phyloP scores from a whole-genome alignment of 2,113 vertebrate genomes.

The Pseudorhombus dupliciocellatus region DNA sequence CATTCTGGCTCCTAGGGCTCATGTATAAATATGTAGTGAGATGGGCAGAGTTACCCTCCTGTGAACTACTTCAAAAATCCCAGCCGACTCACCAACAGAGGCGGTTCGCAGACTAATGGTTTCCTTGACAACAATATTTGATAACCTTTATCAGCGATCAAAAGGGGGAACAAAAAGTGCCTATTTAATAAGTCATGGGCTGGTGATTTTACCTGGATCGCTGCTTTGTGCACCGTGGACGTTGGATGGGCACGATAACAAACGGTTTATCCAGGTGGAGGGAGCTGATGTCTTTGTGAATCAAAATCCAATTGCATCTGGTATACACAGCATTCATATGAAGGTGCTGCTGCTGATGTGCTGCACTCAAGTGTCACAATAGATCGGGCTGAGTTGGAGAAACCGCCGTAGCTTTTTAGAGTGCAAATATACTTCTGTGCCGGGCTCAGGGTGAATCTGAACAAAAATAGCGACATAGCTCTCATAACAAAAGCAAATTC shows the following conservation, averaged over 20 bases:
- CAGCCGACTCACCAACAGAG: conserved; percentile 48
- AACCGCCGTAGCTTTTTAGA: not conserved
- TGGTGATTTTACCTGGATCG: conserved; percentile 39
- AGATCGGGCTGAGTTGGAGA: conserved; percentile 6
- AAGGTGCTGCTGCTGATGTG: conserved; percentile 1
- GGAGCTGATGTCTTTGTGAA: conserved; percentile 42
- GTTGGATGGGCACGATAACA: conserved; percentile 37
- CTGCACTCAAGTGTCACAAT: conserved; percentile 9
- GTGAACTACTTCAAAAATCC: conserved; percentile 59
- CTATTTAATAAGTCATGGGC: conserved; percentile 65
- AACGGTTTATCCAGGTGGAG: conserved; percentile 44
- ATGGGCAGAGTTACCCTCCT: conserved; percentile 34
- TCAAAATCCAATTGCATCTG: conserved; percentile 31
- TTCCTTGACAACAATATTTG: conserved; percentile 74
- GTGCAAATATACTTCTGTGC: not conserved
- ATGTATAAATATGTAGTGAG: conserved; percentile 24
- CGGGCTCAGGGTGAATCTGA: not conserved
- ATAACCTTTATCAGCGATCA: conserved; percentile 60
- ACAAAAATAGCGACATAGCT: not conserved
- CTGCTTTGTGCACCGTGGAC: conserved; percentile 45
- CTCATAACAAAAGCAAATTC: not conserved
- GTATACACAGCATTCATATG: not conserved
- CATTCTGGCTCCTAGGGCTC: conserved; percentile 16
- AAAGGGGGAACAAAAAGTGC: conserved; percentile 61
- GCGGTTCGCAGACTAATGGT: conserved; percentile 58